Conservation (phyloP, 2,888 invertebrate species). For the Vannuccia rotundouncinata region DNA sequence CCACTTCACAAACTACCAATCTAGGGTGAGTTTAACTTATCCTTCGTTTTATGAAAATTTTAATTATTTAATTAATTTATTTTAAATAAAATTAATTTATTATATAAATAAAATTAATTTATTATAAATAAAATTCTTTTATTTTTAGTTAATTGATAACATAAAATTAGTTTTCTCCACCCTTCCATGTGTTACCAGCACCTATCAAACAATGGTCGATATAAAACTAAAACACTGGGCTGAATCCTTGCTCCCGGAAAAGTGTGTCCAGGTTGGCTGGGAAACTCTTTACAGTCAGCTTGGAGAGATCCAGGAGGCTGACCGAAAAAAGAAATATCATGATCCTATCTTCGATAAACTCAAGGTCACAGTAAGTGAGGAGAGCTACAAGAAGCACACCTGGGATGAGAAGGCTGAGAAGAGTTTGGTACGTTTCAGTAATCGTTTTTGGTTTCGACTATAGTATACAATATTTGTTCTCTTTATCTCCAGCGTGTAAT, state of each 20-base stretch:
- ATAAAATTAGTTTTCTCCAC: background rate
- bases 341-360: conserved; percentile 34
- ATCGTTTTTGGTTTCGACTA: no score
- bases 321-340: conserved; percentile 42
- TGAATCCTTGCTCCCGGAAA: conserved; percentile 75
- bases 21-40: background rate
- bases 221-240: conserved; percentile 94
- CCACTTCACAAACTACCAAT: conserved; percentile 69
- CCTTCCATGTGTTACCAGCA: background rate
- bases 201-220: conserved; percentile 64
- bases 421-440: conserved; percentile 61
- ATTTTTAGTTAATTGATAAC: background rate
- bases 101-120: no score
- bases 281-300: conserved; percentile 66
- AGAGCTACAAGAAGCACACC: conserved; percentile 63
- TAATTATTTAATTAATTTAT: no score
- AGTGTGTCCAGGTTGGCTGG: conserved; percentile 75
- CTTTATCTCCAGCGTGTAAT: conserved; percentile 74
- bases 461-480: background rate
- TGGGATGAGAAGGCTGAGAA: conserved; percentile 80
- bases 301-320: conserved; percentile 62
- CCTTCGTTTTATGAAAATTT: no score
- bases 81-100: no score
- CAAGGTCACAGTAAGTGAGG: conserved; percentile 8
- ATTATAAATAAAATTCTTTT: no score